Evolutionary conservation across 2,797 vertebrate species (phyloP).

Genomic region (Ctenopoma kingsleyae): DNA sequence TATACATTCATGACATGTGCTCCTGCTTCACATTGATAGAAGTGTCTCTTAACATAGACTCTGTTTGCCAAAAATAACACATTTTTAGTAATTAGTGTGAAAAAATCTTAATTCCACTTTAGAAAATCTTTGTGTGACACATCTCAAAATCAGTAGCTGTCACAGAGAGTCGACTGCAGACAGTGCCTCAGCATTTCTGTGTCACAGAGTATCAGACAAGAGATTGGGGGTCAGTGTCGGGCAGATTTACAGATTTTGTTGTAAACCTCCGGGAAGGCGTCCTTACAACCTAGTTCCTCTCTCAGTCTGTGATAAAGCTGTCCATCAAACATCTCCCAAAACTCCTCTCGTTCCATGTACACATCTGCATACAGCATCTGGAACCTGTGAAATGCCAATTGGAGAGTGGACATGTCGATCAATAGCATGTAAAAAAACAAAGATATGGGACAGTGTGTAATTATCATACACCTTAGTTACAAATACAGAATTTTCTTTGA

Average conservation of each 20-base stretch:
- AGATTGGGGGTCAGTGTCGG: constrained; percentile 87
- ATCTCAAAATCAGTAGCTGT: background rate
- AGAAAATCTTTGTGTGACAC: background rate
- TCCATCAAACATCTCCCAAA: constrained; percentile 99
- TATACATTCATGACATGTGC: constrained; percentile 32
- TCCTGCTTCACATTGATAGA: constrained; percentile 17
- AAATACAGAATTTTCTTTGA: background rate
- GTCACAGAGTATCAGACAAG: background rate
- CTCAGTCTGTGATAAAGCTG: constrained; percentile 92
- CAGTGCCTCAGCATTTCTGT: background rate
- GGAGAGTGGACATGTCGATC: background rate
- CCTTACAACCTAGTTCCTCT: constrained; percentile 90
- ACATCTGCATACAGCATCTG: constrained; percentile 99
- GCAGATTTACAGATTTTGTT: constrained; percentile 98
- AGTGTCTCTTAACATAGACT: constrained; percentile 7
- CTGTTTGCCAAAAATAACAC: background rate
- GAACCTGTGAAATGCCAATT: constrained; percentile 83
- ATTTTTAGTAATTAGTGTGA: background rate
- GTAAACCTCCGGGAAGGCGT: constrained; percentile 96
- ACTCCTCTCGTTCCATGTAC: constrained; percentile 96
- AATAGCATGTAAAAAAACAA: background rate
- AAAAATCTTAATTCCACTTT: background rate
- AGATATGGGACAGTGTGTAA: background rate
- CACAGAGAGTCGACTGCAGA: background rate
- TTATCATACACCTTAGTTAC: background rate